Percentiles rank a stretch among this genome's conserved stretches.
Evolutionary conservation across 2,797 vertebrate species (phyloP).

Genomic region (Lindbergichthys nudifrons): DNA sequence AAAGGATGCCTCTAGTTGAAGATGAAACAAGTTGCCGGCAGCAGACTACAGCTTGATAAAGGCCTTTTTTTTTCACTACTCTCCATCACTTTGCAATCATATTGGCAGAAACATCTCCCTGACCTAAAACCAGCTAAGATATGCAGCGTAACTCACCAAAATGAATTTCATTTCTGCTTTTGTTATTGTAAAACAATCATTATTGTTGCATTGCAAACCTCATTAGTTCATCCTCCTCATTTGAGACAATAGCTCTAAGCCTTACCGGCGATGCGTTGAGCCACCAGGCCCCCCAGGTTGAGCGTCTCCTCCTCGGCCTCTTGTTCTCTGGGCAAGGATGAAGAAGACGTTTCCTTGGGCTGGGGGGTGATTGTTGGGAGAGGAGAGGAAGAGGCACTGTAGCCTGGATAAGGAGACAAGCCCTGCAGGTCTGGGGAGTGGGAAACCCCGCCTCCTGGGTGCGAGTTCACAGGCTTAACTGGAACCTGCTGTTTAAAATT

Average conservation of each 20-base stretch:
- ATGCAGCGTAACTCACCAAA: background rate
- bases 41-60: background rate
- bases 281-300: conserved; percentile 94
- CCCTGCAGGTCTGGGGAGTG: conserved; percentile 82
- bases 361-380: conserved; percentile 78
- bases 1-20: background rate
- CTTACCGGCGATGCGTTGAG: conserved; percentile 96
- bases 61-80: background rate
- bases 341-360: conserved; percentile 78
- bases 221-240: background rate
- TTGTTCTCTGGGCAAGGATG: conserved; percentile 83
- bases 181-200: background rate
- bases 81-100: background rate
- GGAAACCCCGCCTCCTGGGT: conserved; percentile 61
- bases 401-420: conserved; percentile 77
- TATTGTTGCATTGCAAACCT: background rate
- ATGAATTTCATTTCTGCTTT: background rate
- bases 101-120: background rate
- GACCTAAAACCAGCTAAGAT: background rate
- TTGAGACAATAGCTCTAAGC: background rate
- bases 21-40: background rate
- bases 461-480: conserved; percentile 72
- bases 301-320: conserved; percentile 89
- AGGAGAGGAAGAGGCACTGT: conserved; percentile 84
- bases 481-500: conserved; percentile 74